A percentile compares a stretch with the other conserved stretches of the same genome.
Conservation (phyloP, 2,888 invertebrate species). For the Bimastos eiseni region DNA sequence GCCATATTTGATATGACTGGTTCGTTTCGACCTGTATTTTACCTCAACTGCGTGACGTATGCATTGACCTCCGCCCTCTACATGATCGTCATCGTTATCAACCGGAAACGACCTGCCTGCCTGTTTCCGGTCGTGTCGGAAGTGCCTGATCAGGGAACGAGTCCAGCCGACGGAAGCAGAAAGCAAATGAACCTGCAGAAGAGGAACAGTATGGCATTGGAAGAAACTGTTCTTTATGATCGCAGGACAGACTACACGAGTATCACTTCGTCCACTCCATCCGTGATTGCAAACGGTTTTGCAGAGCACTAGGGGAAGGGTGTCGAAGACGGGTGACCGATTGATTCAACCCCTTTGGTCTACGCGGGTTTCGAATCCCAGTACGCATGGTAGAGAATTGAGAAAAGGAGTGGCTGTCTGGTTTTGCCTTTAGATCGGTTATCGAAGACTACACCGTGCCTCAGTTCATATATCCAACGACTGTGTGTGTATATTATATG, state of each 20-base stretch:
- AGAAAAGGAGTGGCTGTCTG: not conserved
- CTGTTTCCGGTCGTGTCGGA: not conserved
- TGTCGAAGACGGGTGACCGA: not conserved
- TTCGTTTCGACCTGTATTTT: constrained; percentile 32
- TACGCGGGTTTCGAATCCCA: not conserved
- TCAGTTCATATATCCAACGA: not conserved
- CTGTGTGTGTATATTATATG: not conserved
- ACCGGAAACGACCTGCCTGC: constrained; percentile 23
- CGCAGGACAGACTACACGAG: not conserved
- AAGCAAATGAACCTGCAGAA: not conserved
- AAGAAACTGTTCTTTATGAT: constrained; percentile 16
- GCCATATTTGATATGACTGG: constrained; percentile 33
- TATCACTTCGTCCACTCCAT: not conserved
- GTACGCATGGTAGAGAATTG: not conserved
- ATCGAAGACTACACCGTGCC: not conserved
- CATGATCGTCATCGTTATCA: constrained; percentile 28
- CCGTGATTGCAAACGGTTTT: constrained; percentile 13
- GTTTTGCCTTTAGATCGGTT: not conserved
- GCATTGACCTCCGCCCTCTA: constrained; percentile 31
- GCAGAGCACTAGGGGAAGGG: not conserved
- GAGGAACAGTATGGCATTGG: not conserved
- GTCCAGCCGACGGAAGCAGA: not conserved
- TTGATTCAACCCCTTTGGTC: not conserved
- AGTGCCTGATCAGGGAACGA: not conserved
- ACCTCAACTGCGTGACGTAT: constrained; percentile 33